These are phyloP conservation scores for Typhlomys cinereus DNA, from an alignment of 2,113 vertebrate species.

Conservation along the genomic window DNA sequence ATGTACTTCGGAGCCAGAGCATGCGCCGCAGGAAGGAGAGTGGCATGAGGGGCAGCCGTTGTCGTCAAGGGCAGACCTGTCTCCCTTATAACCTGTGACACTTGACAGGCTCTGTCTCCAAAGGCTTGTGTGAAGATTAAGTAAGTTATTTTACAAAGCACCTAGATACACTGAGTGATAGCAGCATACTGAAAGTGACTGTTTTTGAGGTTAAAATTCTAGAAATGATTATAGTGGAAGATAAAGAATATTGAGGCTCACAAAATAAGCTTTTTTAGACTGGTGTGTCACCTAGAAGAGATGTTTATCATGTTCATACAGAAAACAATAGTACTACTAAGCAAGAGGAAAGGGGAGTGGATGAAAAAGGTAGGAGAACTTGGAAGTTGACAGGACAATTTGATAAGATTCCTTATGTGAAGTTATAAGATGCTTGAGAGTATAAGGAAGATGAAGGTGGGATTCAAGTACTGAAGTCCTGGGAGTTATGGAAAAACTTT, in stretches of 20 bases:
- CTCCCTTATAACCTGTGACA: neutral
- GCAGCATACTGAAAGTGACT: neutral
- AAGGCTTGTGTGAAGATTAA: neutral
- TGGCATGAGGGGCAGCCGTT: neutral
- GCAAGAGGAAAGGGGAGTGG: too few species aligned
- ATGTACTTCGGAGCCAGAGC: neutral
- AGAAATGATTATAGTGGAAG: neutral
- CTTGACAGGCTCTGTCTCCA: neutral
- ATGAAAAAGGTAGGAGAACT: too few species aligned
- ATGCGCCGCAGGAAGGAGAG: neutral
- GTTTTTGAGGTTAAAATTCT: neutral
- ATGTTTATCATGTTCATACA: neutral
- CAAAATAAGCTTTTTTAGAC: neutral
- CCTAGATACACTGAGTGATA: neutral
- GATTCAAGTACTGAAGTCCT: too few species aligned
- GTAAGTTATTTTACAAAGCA: neutral
- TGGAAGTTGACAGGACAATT: too few species aligned
- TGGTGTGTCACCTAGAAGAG: neutral
- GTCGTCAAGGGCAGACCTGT: neutral
- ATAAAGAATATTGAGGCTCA: neutral
- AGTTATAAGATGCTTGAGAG: too few species aligned
- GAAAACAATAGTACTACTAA: too few species aligned
- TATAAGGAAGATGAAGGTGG: too few species aligned
- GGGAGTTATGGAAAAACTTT: too few species aligned
- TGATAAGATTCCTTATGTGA: too few species aligned